phyloP scores from a whole-genome alignment of 2,888 invertebrate species.

The Cryptus viduatorius region DNA sequence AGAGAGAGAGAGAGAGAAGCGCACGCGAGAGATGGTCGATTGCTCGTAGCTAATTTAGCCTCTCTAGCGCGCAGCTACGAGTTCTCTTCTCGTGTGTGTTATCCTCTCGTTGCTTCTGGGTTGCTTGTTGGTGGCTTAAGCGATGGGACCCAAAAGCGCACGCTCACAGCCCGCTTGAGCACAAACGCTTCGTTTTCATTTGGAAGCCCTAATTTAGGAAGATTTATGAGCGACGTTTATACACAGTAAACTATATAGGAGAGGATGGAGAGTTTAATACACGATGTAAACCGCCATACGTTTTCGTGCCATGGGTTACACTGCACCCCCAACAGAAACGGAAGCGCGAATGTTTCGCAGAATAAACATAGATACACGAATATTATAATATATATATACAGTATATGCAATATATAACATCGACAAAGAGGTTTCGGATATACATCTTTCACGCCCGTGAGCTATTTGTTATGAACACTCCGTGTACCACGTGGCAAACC shows the following conservation, averaged over 20 bases:
- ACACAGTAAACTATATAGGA: slow-evolving; percentile 63
- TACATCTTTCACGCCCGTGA: neutral
- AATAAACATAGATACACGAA: neutral
- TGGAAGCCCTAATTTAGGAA: slow-evolving; percentile 71
- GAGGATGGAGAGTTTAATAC: slow-evolving; percentile 26
- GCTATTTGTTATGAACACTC: neutral
- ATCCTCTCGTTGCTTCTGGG: slow-evolving; percentile 15
- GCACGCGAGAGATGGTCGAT: slow-evolving; percentile 51
- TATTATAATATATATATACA: too few species aligned
- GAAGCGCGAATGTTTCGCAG: slow-evolving; percentile 12
- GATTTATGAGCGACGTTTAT: slow-evolving; percentile 71
- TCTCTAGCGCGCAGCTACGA: slow-evolving; percentile 36
- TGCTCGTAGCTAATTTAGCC: slow-evolving; percentile 61
- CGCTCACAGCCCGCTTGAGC: slow-evolving; percentile 24
- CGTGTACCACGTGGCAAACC: neutral
- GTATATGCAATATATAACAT: neutral
- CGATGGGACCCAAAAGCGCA: slow-evolving; percentile 45
- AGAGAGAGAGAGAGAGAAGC: slow-evolving; percentile 19
- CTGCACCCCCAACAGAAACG: slow-evolving; percentile 17
- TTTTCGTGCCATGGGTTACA: slow-evolving; percentile 29
- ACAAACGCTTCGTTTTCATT: slow-evolving; percentile 74
- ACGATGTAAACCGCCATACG: slow-evolving; percentile 50
- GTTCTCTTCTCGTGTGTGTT: slow-evolving; percentile 51
- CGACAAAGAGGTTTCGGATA: neutral
- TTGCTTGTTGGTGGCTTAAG: slow-evolving; percentile 54